phyloP scores from a whole-genome alignment of 2,797 vertebrate genomes.

The Alosa sapidissima region DNA sequence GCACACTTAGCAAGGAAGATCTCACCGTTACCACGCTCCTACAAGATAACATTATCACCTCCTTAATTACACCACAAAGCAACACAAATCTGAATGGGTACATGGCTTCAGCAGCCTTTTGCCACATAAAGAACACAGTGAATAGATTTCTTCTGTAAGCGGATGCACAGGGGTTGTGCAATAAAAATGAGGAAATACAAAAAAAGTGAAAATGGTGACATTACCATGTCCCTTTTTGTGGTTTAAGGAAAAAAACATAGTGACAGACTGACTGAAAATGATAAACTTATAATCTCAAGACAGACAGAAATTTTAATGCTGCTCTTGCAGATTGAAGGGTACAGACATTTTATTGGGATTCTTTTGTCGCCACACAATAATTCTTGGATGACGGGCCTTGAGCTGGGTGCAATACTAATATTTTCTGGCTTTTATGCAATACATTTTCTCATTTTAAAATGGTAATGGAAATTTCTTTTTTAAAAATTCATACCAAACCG shows the following conservation, averaged over 20 bases:
- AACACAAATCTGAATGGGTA: neutral
- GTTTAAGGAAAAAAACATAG: neutral
- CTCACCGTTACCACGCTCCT: neutral
- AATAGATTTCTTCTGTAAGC: neutral
- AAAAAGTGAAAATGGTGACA: neutral
- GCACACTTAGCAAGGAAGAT: slow-evolving; percentile 10
- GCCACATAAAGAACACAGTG: neutral
- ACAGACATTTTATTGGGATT: neutral
- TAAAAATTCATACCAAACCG: neutral
- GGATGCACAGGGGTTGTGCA: neutral
- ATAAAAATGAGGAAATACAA: neutral
- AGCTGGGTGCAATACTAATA: neutral
- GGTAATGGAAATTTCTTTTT: neutral
- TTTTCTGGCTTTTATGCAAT: neutral
- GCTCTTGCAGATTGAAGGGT: neutral
- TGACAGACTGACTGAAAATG: slow-evolving; percentile 6
- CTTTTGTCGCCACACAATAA: neutral
- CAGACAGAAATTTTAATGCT: neutral
- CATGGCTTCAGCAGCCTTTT: neutral
- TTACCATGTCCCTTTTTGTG: neutral
- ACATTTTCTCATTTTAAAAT: neutral
- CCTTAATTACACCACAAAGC: neutral
- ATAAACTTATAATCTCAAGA: neutral
- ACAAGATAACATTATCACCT: neutral
- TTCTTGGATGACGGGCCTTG: slow-evolving; percentile 8